Base-by-base conservation (phyloP, 2,797 vertebrate genomes). In the Synanceia verrucosa region DNA sequence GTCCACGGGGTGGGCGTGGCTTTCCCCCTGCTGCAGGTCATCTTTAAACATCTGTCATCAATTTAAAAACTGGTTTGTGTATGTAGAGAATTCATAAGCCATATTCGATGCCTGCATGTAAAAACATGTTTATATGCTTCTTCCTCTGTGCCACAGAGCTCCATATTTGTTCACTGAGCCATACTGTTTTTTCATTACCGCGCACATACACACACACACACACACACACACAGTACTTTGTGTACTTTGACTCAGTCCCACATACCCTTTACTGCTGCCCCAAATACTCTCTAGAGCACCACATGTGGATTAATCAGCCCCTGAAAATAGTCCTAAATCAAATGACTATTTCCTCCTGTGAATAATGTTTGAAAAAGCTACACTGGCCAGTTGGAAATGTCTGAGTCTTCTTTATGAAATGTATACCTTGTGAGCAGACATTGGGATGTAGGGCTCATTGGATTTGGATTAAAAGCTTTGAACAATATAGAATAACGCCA, bases 1-100 rank as follows among this genome's bases (percentile, higher is more conserved):
- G 83, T 86, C 18, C 79, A 93, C 21, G 31, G 51, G 52, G 79
- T 31, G 6, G 94, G 95, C 11, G 75, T 86, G 1, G 94, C 94
- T 9, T 93, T 94, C 10, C 53, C 93, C 1, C 93, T 96, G 64
- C 82, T 96, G 41, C 91, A 94, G 92, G 94, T 92, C 62, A 41
- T 47, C 34, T 44, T 26, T 19, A 8, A 34, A 48, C 29, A n/a
- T 16, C 39, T 41, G 3, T 19, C 8, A 4, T 13, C 3, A 36
- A 3, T 26, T 50, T 13, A n/a, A 36, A 34, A 1, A 39, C 9
- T 19, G 18, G 2, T 16, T 34, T 23, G 44, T 44, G 41, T 60
- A 13, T 11, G 6, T 9, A 14, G 6, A 31, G 28, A 21, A 46
- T 10, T 33, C 0, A 26, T 9, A 16, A 14, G 14, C 55, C 23